Conservation (phyloP, 2,797 vertebrate species). For the Chaunax sp. region DNA sequence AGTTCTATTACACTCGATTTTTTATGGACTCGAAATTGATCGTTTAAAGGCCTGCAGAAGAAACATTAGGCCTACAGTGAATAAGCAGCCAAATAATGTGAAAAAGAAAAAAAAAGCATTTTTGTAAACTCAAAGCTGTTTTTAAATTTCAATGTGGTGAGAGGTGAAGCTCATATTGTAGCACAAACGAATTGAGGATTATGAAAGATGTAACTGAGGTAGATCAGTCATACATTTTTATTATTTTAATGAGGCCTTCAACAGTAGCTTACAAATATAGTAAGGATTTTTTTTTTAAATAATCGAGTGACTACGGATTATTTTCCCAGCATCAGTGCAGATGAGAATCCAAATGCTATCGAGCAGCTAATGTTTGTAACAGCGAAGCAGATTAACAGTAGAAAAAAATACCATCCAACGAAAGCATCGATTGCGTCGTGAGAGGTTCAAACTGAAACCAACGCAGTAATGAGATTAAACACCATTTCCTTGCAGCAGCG, state of each 20-base stretch:
- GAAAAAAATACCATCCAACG: neutral
- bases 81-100: neutral
- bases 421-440: slow-evolving; percentile 13
- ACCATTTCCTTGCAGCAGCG: slow-evolving; percentile 33
- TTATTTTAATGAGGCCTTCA: neutral
- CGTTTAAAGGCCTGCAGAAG: slow-evolving; percentile 17
- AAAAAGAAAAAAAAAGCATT: neutral
- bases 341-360: neutral
- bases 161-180: neutral
- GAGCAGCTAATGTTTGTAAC: neutral
- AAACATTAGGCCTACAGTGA: slow-evolving; percentile 38
- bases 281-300: no score
- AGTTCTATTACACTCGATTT: no score
- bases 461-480: slow-evolving; percentile 11
- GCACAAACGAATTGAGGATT: slow-evolving; percentile 10
- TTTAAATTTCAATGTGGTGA: neutral
- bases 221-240: neutral
- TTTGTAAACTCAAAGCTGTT: neutral
- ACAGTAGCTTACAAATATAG: neutral
- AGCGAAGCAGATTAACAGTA: slow-evolving; percentile 11
- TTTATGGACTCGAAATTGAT: neutral
- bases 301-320: slow-evolving; percentile 49
- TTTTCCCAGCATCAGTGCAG: slow-evolving; percentile 6
- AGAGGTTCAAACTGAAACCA: slow-evolving; percentile 19
- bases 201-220: neutral